A percentile compares a stretch with the other conserved stretches of the same genome.
Conservation (phyloP, 1,140 invertebrate species). For the Atta cephalotes region DNA sequence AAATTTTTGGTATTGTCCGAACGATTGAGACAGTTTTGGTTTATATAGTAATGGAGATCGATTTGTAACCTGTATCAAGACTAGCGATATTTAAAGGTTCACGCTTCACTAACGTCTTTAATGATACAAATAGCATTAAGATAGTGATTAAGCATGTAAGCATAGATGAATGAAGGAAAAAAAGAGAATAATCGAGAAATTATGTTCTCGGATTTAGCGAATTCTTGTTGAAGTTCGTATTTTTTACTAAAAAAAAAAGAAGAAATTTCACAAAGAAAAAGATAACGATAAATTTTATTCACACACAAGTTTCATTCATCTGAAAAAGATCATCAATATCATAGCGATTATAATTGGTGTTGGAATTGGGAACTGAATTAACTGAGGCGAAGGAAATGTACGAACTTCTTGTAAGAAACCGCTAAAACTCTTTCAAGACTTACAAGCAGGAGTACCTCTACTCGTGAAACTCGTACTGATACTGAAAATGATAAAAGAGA, state of each 20-base stretch:
- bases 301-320: background rate
- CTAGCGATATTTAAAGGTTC: conserved; percentile 86
- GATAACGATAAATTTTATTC: background rate
- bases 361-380: background rate
- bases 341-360: background rate
- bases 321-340: background rate
- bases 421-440: conserved; percentile 3
- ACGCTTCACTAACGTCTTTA: conserved; percentile 86
- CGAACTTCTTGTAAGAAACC: background rate
- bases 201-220: conserved; percentile 35
- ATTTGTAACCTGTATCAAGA: conserved; percentile 86
- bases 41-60: conserved; percentile 62
- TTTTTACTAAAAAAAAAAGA: conserved; percentile 40
- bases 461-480: conserved; percentile 12
- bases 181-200: conserved; percentile 29
- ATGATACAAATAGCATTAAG: conserved; percentile 78
- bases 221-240: conserved; percentile 21
- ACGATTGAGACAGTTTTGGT: background rate
- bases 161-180: conserved; percentile 56
- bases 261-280: background rate
- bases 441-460: conserved; percentile 23
- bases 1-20: conserved; percentile 23
- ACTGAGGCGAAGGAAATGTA: background rate
- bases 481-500: background rate
- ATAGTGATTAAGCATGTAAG: conserved; percentile 70